Conservation (phyloP, 2,113 vertebrate species). For the Albula glossodonta region DNA sequence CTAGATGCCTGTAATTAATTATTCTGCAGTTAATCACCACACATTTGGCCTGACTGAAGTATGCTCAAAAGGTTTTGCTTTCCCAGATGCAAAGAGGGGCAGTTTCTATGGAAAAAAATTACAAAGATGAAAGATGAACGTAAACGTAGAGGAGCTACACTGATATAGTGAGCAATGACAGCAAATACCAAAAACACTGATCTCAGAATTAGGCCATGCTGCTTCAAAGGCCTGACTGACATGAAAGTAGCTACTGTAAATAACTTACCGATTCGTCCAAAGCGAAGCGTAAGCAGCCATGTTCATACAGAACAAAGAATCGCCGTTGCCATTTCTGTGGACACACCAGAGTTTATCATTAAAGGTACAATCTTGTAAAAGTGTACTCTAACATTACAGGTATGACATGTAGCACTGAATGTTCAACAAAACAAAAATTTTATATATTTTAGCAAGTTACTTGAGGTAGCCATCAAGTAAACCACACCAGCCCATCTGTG, state of each 20-base stretch:
- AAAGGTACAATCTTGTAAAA: neutral
- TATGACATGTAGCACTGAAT: no score
- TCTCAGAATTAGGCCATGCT: no score
- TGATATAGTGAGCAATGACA: neutral
- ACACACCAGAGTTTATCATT: conserved; percentile 15
- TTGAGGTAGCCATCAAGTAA: no score
- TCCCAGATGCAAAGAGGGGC: neutral
- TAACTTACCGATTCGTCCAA: conserved; percentile 76
- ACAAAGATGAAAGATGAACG: neutral
- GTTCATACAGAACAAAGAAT: conserved; percentile 80
- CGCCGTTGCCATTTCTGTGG: conserved; percentile 78
- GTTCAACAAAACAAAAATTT: no score
- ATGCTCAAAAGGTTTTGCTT: neutral
- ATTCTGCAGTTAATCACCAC: neutral
- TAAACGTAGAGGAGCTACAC: neutral
- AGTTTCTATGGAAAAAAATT: neutral
- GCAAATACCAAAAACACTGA: neutral
- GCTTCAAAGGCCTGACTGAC: neutral
- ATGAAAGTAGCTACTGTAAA: neutral
- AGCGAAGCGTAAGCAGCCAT: conserved; percentile 77
- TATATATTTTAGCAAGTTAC: no score
- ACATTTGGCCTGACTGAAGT: neutral
- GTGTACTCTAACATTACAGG: no score
- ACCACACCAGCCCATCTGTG: no score
- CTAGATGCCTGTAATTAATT: neutral